Percentiles rank a stretch among this genome's conserved stretches.
Conservation (phyloP, 1,140 invertebrate genomes). For the Agrilus planipennis region DNA sequence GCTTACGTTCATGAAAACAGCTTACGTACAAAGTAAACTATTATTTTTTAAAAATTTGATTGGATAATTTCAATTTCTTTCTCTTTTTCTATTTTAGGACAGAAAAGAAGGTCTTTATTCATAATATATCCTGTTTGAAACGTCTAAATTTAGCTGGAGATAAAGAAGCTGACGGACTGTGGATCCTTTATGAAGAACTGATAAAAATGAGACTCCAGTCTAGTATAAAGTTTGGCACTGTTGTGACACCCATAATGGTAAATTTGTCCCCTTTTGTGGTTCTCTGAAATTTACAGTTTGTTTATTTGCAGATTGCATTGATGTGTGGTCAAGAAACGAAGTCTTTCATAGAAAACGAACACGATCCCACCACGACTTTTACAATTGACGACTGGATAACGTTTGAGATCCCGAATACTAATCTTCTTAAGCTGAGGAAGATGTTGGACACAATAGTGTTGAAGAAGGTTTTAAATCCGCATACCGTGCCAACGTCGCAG, state of each 20-base stretch:
- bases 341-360: conserved; percentile 50
- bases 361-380: too few species aligned
- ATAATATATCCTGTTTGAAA: conserved; percentile 60
- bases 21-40: conserved; percentile 29
- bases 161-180: conserved; percentile 55
- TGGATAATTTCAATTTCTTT: conserved; percentile 7
- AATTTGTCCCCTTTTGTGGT: conserved; percentile 54
- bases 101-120: conserved; percentile 62
- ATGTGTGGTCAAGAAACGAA: conserved; percentile 40
- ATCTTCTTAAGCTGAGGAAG: conserved; percentile 43
- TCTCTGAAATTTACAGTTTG: conserved; percentile 38
- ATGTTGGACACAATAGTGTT: conserved; percentile 67
- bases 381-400: conserved; percentile 34
- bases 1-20: conserved; percentile 41
- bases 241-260: conserved; percentile 68
- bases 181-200: conserved; percentile 79
- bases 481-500: conserved; percentile 47
- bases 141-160: conserved; percentile 34
- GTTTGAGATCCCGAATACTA: conserved; percentile 13
- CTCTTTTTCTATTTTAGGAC: conserved; percentile 38
- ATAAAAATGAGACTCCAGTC: conserved; percentile 49
- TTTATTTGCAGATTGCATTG: conserved; percentile 35
- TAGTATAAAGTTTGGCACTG: conserved; percentile 60
- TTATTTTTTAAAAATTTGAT: not conserved
- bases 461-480: conserved; percentile 57